Conservation (phyloP, 2,797 vertebrate species). For the Chaunax sp. region DNA sequence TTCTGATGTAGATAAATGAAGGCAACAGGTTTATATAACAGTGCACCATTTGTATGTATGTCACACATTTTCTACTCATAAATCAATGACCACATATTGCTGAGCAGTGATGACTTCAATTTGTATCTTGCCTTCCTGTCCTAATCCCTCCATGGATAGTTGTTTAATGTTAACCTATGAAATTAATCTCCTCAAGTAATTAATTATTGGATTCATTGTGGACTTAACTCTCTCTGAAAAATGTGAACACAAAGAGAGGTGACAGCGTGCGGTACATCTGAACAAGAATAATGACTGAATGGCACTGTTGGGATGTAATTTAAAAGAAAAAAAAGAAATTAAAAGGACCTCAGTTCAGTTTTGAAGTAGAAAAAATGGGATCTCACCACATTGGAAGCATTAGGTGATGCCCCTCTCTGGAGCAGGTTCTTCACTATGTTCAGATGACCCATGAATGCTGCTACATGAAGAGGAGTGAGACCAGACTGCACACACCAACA, state of each 20-base stretch:
- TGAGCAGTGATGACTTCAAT: not conserved
- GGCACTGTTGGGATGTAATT: not conserved
- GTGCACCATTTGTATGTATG: accelerated
- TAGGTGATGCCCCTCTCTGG: conserved; percentile 94
- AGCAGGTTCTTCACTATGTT: conserved; percentile 93
- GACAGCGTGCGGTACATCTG: not conserved
- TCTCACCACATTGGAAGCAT: conserved; percentile 97
- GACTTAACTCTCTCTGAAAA: conserved; percentile 4
- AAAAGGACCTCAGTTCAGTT: not conserved
- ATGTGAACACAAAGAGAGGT: not conserved
- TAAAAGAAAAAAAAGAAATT: no score
- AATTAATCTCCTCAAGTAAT: conserved; percentile 24
- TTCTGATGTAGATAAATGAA: conserved; percentile 81
- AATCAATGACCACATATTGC: not conserved
- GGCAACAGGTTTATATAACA: conserved; percentile 15
- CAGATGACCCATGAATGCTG: conserved; percentile 97
- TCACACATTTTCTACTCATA: not conserved
- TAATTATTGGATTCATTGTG: not conserved
- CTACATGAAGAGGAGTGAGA: conserved; percentile 96
- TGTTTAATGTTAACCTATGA: conserved; percentile 16
- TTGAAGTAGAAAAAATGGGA: not conserved
- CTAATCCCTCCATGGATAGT: conserved; percentile 8
- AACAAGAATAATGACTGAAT: not conserved
- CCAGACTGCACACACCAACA: conserved; percentile 86
- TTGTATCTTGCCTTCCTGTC: not conserved